Conservation (phyloP, 92 coral and sea anemone genomes). For the Montipora capitata region DNA sequence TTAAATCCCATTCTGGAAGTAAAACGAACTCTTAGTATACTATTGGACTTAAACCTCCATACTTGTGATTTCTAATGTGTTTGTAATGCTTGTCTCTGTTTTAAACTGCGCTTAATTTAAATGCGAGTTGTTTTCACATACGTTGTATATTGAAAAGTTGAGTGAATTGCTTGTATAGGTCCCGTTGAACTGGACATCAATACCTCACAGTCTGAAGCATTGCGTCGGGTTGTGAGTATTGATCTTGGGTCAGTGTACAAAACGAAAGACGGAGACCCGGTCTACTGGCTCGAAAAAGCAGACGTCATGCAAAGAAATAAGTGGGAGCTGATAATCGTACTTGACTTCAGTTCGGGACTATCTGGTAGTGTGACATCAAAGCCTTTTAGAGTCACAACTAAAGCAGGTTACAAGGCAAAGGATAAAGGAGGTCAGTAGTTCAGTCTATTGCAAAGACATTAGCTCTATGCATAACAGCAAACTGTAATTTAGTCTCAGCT, state of each 20-base stretch:
- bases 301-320: slow-evolving; percentile 73
- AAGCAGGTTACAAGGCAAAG: slow-evolving; percentile 31
- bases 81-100: too few relatives aligned
- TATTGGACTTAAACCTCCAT: too few relatives aligned
- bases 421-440: slow-evolving; percentile 24
- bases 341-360: slow-evolving; percentile 52
- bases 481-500: too few relatives aligned
- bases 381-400: slow-evolving; percentile 48
- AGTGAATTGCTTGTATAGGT: slow-evolving; percentile 18
- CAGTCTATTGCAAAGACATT: neutral
- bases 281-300: slow-evolving; percentile 87
- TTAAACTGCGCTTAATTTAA: too few relatives aligned
- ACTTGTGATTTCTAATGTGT: too few relatives aligned
- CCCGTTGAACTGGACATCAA: slow-evolving; percentile 70
- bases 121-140: neutral
- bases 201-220: slow-evolving; percentile 32
- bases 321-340: slow-evolving; percentile 67
- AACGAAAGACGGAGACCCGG: slow-evolving; percentile 71
- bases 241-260: slow-evolving; percentile 84
- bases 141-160: too few relatives aligned
- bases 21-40: neutral
- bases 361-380: slow-evolving; percentile 31
- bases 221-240: slow-evolving; percentile 57
- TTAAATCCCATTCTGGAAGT: neutral
- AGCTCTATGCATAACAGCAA: too few relatives aligned